These are phyloP conservation scores for Ptychadena robeensis DNA, from an alignment of 2,797 vertebrate genomes.

Conservation along the genomic window DNA sequence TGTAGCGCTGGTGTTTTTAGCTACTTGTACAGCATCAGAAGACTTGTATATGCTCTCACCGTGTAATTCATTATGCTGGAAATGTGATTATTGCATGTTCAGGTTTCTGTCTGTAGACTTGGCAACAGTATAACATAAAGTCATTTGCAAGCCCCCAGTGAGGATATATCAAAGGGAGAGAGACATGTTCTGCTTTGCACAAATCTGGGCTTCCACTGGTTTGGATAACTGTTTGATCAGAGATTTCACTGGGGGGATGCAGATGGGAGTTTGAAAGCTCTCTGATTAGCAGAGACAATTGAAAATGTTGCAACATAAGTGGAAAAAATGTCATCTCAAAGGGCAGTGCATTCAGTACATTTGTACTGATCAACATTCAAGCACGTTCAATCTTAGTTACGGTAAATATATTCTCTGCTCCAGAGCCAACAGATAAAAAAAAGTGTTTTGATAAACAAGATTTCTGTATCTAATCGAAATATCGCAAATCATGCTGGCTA, in stretches of 20 bases:
- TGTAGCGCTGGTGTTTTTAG: background rate
- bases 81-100: constrained; percentile 56
- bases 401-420: constrained; percentile 25
- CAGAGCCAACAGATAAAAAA: constrained; percentile 12
- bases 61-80: constrained; percentile 53
- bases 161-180: constrained; percentile 57
- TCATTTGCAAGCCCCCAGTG: constrained; percentile 56
- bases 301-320: constrained; percentile 57
- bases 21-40: background rate
- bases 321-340: constrained; percentile 57
- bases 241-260: constrained; percentile 55
- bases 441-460: constrained; percentile 11
- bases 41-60: constrained; percentile 12
- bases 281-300: constrained; percentile 56
- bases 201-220: constrained; percentile 53
- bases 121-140: constrained; percentile 50
- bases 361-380: constrained; percentile 52
- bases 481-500: background rate
- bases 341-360: constrained; percentile 49
- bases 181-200: constrained; percentile 53
- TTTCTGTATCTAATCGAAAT: constrained; percentile 1
- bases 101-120: constrained; percentile 35
- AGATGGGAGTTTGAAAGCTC: constrained; percentile 48
- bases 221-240: constrained; percentile 60
- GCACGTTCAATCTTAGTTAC: constrained; percentile 43